Evolutionary conservation across 1,140 invertebrate genomes (phyloP).

Genomic region (Heliothis subflexa): DNA sequence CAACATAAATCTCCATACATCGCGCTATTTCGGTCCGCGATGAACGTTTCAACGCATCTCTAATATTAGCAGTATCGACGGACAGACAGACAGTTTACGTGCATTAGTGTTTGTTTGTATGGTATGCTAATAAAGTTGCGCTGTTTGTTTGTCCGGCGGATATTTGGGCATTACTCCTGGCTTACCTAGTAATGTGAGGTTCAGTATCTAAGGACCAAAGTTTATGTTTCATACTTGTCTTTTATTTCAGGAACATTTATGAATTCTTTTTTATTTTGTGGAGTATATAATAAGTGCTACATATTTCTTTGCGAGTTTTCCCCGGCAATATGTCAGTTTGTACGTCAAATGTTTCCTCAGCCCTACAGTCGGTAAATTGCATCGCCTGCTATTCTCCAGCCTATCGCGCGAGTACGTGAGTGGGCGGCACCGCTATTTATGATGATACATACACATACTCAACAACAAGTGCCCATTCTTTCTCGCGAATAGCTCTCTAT

Average conservation of each 20-base stretch:
- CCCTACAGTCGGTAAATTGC: slow-evolving; percentile 2
- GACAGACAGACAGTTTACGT: slow-evolving; percentile 17
- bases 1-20: neutral
- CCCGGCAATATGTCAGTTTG: neutral
- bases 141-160: neutral
- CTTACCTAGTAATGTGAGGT: too few species aligned
- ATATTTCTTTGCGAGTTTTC: neutral
- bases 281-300: neutral
- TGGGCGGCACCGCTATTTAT: slow-evolving; percentile 7
- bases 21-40: neutral
- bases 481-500: neutral
- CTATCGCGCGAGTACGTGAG: neutral
- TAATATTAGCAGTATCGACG: slow-evolving; percentile 23
- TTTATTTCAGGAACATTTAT: too few species aligned
- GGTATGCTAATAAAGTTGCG: neutral
- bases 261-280: too few species aligned
- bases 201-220: too few species aligned
- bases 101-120: slow-evolving; percentile 8
- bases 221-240: too few species aligned
- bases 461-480: neutral
- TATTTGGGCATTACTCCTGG: neutral
- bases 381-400: slow-evolving; percentile 2
- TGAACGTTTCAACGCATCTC: slow-evolving; percentile 3
- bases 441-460: neutral
- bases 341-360: neutral